These are phyloP conservation scores for Hyppa rectilinea DNA, from an alignment of 2,888 invertebrate species.

Conservation along the genomic window DNA sequence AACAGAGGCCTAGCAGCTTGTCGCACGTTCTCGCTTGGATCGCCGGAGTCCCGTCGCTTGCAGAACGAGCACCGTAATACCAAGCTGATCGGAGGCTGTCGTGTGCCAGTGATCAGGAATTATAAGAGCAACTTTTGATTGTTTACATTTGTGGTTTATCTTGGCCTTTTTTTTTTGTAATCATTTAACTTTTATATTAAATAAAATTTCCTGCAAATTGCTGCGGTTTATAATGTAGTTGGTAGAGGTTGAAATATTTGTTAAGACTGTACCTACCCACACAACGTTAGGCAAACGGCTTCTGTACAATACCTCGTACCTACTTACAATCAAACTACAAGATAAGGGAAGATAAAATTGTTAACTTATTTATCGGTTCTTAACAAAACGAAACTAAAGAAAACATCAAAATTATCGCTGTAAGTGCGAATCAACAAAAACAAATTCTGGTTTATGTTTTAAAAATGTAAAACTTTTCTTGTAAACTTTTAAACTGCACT, in stretches of 20 bases:
- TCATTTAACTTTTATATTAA: not conserved
- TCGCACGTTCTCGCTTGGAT: conserved; percentile 49
- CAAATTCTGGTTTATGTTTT: conserved; percentile 27
- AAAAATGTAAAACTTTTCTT: conserved; percentile 23
- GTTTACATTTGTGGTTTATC: not conserved
- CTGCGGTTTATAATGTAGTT: not conserved
- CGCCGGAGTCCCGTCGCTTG: conserved; percentile 35
- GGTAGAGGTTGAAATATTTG: not conserved
- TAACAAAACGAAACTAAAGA: conserved; percentile 10
- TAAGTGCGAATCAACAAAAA: conserved; percentile 11
- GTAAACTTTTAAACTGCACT: too few relatives aligned
- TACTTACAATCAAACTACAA: not conserved
- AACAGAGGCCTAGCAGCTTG: conserved; percentile 20
- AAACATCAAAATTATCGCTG: not conserved
- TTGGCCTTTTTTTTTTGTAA: conserved; percentile 4
- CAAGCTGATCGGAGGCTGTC: conserved; percentile 58
- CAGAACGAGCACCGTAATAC: conserved; percentile 36
- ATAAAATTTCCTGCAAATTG: not conserved
- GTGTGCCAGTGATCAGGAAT: conserved; percentile 55
- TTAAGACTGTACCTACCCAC: not conserved
- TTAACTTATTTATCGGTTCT: not conserved
- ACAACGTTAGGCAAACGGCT: not conserved
- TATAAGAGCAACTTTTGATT: conserved; percentile 42
- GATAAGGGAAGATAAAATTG: too few relatives aligned
- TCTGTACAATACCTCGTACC: not conserved